Base-by-base conservation (phyloP, 2,113 vertebrate genomes). In the Arvicanthis niloticus region DNA sequence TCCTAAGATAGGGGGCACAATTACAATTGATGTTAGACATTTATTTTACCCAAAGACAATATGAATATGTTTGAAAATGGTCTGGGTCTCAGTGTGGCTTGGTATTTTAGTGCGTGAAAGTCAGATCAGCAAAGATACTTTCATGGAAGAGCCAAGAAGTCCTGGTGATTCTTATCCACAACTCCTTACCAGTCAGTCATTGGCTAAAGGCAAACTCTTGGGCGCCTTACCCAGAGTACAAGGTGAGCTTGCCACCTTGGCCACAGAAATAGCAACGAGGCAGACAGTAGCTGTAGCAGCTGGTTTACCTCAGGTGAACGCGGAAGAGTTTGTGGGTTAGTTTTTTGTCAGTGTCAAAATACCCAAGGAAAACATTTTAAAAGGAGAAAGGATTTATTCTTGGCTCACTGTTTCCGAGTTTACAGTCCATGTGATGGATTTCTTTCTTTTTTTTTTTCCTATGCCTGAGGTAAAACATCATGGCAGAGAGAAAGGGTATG, bases 21-120 rank as follows among this genome's bases (percentile, higher is more conserved):
- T 37, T 96, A 80, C 93, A 91, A 91, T 48, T 94, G 51, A 86
- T 89, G 94, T 89, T 72, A 92, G 42, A 97, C 90, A 85, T 73
- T 76, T 77, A 89, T 73, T 88, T 62, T 84, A 91, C 26, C 56
- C 60, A 91, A 95, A 94, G 56, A 94, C 93, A 85, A 95, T 34
- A 78, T 62, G n/a, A 86, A 72, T 34, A 91, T 68, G 90, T 92
- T 90, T 72, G 75, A 70, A 97, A 95, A 80, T 42, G 62, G 31
- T 45, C 94, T 40, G 76, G 62, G 65, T 45, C 8, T 91, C 73
- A 15, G 91, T n/a, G 37, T 51, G 53, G 11, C 31, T 76, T 9
- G 0, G 62, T 86, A 78, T 40, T 91, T 91, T 51, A 60, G 62
- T 53, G 34, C 40, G 16, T 73, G 34, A 42, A 81, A 42, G 24